Evolutionary conservation across 2,113 vertebrate genomes (phyloP).

Genomic region (Neogale vison): DNA sequence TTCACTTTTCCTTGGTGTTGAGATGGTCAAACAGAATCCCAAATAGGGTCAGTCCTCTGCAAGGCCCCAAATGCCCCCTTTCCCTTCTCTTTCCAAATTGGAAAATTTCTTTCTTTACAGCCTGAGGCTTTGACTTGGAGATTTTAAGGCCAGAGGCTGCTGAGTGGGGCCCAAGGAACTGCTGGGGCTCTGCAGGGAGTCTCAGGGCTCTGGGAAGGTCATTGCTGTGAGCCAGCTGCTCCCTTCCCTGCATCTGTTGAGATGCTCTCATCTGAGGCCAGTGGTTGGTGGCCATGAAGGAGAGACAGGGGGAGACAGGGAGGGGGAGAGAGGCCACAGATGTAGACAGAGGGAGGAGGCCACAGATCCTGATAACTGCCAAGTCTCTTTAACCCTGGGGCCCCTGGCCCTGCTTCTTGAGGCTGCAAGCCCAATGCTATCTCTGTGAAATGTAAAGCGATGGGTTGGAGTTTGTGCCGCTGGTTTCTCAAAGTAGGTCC

Average conservation of each 20-base stretch:
- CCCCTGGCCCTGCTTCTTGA: background rate
- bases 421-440: rapidly evolving
- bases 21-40: background rate
- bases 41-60: background rate
- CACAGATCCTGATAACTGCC: background rate
- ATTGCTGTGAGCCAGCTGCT: background rate
- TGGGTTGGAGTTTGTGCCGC: background rate
- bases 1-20: background rate
- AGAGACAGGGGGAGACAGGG: background rate
- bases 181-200: background rate
- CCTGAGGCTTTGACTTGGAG: background rate
- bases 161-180: background rate
- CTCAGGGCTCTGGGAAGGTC: background rate
- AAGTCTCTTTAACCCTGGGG: background rate
- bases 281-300: background rate
- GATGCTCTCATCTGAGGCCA: background rate
- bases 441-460: background rate
- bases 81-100: background rate
- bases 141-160: background rate
- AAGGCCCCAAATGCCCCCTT: background rate
- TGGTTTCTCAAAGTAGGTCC: background rate
- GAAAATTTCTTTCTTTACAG: background rate
- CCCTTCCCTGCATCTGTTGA: no score
- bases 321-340: background rate
- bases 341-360: no score